These are phyloP conservation scores for Galaxias olidus DNA, from an alignment of 2,797 vertebrate species.

Conservation along the genomic window DNA sequence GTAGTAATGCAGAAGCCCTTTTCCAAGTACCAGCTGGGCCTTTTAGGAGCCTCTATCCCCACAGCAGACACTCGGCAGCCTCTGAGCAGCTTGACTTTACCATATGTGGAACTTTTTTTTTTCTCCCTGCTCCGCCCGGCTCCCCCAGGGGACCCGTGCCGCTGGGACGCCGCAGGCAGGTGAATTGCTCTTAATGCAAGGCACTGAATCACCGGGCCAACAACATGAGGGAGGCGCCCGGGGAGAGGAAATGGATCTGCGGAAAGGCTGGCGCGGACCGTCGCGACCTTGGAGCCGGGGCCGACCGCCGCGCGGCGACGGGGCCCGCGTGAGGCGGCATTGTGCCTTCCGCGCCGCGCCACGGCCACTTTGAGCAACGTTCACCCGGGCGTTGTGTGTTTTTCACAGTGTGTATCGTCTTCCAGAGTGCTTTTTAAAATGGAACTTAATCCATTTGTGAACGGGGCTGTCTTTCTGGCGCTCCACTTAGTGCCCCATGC, in stretches of 20 bases:
- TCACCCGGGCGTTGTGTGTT: slow-evolving; percentile 21
- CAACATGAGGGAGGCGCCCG: slow-evolving; percentile 86
- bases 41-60: slow-evolving; percentile 98
- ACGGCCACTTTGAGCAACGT: slow-evolving; percentile 26
- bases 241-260: slow-evolving; percentile 96
- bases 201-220: slow-evolving; percentile 99
- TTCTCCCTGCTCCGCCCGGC: slow-evolving; percentile 91
- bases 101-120: slow-evolving; percentile 98
- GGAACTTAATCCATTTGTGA: slow-evolving; percentile 44
- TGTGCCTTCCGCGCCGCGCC: slow-evolving; percentile 33
- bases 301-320: slow-evolving; percentile 75
- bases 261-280: slow-evolving; percentile 91
- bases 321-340: slow-evolving; percentile 44
- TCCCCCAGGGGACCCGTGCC: slow-evolving; percentile 89
- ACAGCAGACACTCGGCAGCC: slow-evolving; percentile 97
- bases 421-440: slow-evolving; percentile 45
- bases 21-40: slow-evolving; percentile 99
- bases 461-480: slow-evolving; percentile 30
- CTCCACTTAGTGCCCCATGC: slow-evolving; percentile 33
- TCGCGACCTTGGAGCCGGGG: slow-evolving; percentile 91
- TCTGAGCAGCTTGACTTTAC: slow-evolving; percentile 99
- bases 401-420: slow-evolving; percentile 34
- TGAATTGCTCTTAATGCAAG: slow-evolving; percentile 99
- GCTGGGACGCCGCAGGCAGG: slow-evolving; percentile 97
- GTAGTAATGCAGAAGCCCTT: slow-evolving; percentile 99